A percentile compares a stretch with the other conserved stretches of the same genome.
These are phyloP conservation scores for Argentina silus DNA, from an alignment of 2,797 vertebrate species.

Conservation along the genomic window DNA sequence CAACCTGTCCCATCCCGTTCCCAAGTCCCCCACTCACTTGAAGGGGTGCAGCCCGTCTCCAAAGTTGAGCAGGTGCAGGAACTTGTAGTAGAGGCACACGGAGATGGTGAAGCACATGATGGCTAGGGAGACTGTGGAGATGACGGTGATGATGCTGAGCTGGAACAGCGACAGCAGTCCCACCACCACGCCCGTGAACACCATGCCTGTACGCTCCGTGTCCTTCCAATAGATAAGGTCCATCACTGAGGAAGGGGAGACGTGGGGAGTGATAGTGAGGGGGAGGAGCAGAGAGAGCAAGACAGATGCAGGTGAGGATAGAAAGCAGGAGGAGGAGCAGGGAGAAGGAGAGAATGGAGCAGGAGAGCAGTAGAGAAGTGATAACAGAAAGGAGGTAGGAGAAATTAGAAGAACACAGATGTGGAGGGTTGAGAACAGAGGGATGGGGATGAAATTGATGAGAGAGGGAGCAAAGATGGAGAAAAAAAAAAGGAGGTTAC, in stretches of 20 bases:
- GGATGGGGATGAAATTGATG: background rate
- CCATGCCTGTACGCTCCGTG: constrained; percentile 80
- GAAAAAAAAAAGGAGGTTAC: background rate
- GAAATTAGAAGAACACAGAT: background rate
- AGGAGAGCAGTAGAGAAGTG: too few species aligned
- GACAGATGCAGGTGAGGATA: background rate
- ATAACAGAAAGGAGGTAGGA: too few species aligned
- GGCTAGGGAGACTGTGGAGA: constrained; percentile 82
- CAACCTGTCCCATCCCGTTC: background rate
- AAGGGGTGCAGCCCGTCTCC: constrained; percentile 83
- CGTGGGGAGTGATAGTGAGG: background rate
- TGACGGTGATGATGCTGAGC: constrained; percentile 89
- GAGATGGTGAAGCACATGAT: constrained; percentile 85
- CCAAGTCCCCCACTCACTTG: constrained; percentile 77
- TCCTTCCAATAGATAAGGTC: constrained; percentile 94
- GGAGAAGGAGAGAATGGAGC: background rate
- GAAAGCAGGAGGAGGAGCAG: background rate
- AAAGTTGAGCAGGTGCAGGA: constrained; percentile 80
- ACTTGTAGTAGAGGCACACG: constrained; percentile 84
- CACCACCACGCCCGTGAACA: constrained; percentile 85
- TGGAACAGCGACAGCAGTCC: constrained; percentile 88
- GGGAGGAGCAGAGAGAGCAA: background rate
- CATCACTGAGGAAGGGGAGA: constrained; percentile 67
- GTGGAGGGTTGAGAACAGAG: background rate
- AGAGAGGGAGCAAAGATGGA: background rate